Evolutionary conservation across 2,888 invertebrate species (phyloP).

Genomic region (Papilio elwesi): DNA sequence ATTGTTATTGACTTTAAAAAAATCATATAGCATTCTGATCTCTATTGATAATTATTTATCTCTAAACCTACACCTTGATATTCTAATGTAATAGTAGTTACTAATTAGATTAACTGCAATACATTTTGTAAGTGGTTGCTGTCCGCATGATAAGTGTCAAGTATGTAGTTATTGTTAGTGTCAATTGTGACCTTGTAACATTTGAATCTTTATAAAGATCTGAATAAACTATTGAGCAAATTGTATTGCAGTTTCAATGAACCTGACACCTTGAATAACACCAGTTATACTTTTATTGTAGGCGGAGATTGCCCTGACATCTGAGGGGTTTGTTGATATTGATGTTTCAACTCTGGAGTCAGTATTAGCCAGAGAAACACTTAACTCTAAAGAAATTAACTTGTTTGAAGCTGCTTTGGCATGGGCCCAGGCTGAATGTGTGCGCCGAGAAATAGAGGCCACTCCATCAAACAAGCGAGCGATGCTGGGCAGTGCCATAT

Average conservation of each 20-base stretch:
- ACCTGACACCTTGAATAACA: conserved; percentile 58
- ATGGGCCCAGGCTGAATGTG: conserved; percentile 97
- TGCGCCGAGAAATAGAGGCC: conserved; percentile 91
- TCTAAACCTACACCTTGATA: conserved; percentile 36
- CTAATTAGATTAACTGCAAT: conserved; percentile 73
- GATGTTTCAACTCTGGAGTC: conserved; percentile 96
- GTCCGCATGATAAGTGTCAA: conserved; percentile 65
- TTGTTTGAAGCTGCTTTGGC: conserved; percentile 95
- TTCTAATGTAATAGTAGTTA: conserved; percentile 26
- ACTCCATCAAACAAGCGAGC: conserved; percentile 91
- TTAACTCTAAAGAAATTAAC: conserved; percentile 97
- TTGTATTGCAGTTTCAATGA: conserved; percentile 84
- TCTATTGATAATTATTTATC: conserved; percentile 18
- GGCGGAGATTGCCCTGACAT: conserved; percentile 98
- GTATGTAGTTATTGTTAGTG: conserved; percentile 61
- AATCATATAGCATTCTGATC: conserved; percentile 37
- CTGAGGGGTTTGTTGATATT: conserved; percentile 98
- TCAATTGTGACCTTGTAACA: conserved; percentile 62
- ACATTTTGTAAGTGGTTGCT: conserved; percentile 69
- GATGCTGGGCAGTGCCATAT: conserved; percentile 90
- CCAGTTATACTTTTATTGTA: conserved; percentile 69
- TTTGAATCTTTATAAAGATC: conserved; percentile 61
- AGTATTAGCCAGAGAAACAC: conserved; percentile 95
- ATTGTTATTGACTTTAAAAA: conserved; percentile 1
- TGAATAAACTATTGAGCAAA: conserved; percentile 77